These are phyloP conservation scores for Pseudomyrmex cubaensis DNA, from an alignment of 1,140 invertebrate genomes.

Conservation along the genomic window DNA sequence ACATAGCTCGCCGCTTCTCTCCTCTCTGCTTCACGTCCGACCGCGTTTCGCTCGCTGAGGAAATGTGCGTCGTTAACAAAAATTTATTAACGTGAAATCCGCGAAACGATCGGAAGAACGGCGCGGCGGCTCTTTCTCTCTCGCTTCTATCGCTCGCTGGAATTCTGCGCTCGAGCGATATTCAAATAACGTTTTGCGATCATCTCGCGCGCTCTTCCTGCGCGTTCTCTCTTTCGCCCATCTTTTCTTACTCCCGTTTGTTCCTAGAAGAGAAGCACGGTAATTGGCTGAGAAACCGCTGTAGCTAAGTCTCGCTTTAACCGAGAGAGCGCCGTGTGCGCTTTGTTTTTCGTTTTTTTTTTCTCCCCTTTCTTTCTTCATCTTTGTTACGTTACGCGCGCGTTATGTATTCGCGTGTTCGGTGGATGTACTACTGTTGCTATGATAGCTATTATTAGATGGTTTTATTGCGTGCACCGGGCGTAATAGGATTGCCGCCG, in stretches of 20 bases:
- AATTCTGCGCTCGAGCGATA: conserved; percentile 56
- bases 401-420: conserved; percentile 58
- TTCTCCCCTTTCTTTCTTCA: conserved; percentile 47
- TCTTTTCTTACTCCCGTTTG: neutral
- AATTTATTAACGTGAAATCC: conserved; percentile 64
- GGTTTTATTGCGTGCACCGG: conserved; percentile 58
- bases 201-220: conserved; percentile 25
- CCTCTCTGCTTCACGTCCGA: conserved; percentile 26
- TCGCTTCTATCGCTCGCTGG: conserved; percentile 22
- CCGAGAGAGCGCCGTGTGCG: neutral
- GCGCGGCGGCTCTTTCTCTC: neutral
- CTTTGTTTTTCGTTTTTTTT: conserved; percentile 26
- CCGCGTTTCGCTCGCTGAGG: conserved; percentile 34
- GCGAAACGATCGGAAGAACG: conserved; percentile 39
- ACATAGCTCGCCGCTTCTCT: conserved; percentile 2
- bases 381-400: conserved; percentile 53
- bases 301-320: conserved; percentile 52
- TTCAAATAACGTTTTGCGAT: conserved; percentile 63
- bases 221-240: conserved; percentile 36
- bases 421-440: conserved; percentile 58
- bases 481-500: conserved; percentile 60
- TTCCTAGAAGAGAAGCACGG: conserved; percentile 37
- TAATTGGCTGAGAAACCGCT: conserved; percentile 59
- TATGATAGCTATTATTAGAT: conserved; percentile 62
- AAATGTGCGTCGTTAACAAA: conserved; percentile 46